Base-by-base conservation (phyloP, 2,888 invertebrate species). In the Cephus pulcher region DNA sequence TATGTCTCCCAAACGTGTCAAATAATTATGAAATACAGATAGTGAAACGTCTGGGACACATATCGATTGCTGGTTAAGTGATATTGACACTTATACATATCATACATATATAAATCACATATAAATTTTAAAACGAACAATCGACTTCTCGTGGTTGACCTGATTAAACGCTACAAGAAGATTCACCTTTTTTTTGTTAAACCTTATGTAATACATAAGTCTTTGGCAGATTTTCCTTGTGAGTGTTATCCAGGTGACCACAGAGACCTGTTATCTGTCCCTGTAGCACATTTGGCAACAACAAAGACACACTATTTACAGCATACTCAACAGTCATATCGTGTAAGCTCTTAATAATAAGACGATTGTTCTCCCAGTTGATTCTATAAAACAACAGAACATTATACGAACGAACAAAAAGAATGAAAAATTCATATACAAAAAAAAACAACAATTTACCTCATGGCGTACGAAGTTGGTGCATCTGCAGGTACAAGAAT, bases 201-300 rank as follows among this genome's bases (percentile, higher is more conserved):
- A 82, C 33, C 30, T 78, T 56, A 12, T 76, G 12, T 12, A 76
- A 74, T 12, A 33, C 80, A 69, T 86, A 86, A 11, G 81, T 35
- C 69, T 81, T 83, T 2, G 84, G 82, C 70, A 83, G 75, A 34
- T 75, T 79, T n/a, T 71, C 71, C 76, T 75, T 76, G 73, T 88
- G 82, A 68, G 77, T 81, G 40, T 83, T 84, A 34, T 87, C 84
- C 82, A 89, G 82, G 40, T 83, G 82, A 71, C 88, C 87, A 76
- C 89, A 89, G 11, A 89, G 11, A 11, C 89, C 89, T 23, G 81
- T 82, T 11, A 88, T 74, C 69, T 69, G 82, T 32, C 88, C 86
- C 70, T 84, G 86, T 30, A 86, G 74, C 3, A 1, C 6, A 1
- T 80, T 79, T 11, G 77, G 79, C 34, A 84, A 33, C 30, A 79